These are phyloP conservation scores for Hypomesus transpacificus DNA, from an alignment of 2,113 vertebrate genomes.

Conservation along the genomic window DNA sequence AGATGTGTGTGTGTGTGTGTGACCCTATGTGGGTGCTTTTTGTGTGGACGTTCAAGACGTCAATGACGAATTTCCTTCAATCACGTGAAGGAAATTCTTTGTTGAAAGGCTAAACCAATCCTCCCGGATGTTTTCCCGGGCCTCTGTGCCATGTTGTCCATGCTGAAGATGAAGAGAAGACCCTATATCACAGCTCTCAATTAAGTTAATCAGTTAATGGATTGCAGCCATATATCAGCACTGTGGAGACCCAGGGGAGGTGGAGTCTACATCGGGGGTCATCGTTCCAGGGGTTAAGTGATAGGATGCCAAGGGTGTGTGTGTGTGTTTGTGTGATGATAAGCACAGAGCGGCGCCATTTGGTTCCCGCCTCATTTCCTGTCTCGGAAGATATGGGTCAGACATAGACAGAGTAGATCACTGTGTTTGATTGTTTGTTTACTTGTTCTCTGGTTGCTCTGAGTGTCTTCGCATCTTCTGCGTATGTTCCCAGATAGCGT, in stretches of 20 bases:
- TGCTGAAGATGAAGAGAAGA: no score
- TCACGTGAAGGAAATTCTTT: no score
- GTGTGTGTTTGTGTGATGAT: constrained; percentile 26
- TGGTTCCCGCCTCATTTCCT: no score
- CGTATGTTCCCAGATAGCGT: background rate
- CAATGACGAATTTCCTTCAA: no score
- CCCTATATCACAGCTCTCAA: constrained; percentile 28
- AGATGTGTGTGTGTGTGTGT: background rate
- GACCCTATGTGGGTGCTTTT: background rate
- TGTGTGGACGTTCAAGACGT: no score
- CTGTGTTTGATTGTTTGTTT: background rate
- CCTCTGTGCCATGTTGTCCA: no score
- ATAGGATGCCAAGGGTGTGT: constrained; percentile 48
- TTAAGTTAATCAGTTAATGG: constrained; percentile 55
- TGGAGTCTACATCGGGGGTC: constrained; percentile 44
- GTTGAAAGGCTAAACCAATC: no score
- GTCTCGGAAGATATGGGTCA: no score
- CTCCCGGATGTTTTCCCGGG: no score
- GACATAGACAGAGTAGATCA: no score
- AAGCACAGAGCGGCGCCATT: no score
- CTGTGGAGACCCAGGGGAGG: constrained; percentile 54
- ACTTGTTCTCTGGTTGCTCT: background rate
- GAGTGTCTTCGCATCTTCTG: background rate
- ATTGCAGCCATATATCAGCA: constrained; percentile 50
- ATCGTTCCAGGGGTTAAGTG: constrained; percentile 60